phyloP scores from a whole-genome alignment of 2,888 invertebrate species.

The Agonum fuliginosum region DNA sequence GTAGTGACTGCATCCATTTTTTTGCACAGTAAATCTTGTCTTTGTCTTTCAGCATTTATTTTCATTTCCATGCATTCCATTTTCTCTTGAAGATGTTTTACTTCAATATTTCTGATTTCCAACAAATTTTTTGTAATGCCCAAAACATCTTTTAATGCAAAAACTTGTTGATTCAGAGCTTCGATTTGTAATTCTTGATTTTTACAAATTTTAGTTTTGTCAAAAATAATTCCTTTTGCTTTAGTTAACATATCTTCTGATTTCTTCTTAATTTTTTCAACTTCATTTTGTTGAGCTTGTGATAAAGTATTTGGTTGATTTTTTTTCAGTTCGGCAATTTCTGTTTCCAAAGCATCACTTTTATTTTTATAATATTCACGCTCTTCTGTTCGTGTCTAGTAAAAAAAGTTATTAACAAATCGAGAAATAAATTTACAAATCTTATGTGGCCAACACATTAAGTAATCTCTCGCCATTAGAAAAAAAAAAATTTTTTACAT shows the following conservation, averaged over 20 bases:
- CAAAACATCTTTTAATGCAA: conserved; percentile 88
- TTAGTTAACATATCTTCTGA: conserved; percentile 77
- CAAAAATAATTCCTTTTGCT: conserved; percentile 83
- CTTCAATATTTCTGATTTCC: conserved; percentile 86
- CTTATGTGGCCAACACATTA: no score
- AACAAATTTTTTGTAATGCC: conserved; percentile 86
- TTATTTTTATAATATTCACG: conserved; percentile 74
- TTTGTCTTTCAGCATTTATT: conserved; percentile 83
- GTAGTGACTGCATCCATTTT: conserved; percentile 83
- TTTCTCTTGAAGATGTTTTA: conserved; percentile 83
- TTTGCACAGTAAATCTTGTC: conserved; percentile 80
- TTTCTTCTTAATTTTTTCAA: conserved; percentile 71
- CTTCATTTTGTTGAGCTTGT: conserved; percentile 67
- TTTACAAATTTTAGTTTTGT: conserved; percentile 84
- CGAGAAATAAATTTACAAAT: not conserved
- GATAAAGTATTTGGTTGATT: conserved; percentile 65
- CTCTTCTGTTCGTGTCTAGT: conserved; percentile 75
- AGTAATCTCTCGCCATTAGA: no score
- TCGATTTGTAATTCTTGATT: conserved; percentile 87
- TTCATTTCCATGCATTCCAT: conserved; percentile 81
- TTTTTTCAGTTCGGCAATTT: conserved; percentile 67
- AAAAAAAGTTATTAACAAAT: conserved; percentile 3
- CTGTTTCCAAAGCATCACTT: conserved; percentile 67
- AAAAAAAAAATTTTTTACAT: no score
- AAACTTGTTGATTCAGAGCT: conserved; percentile 82